phyloP scores from a whole-genome alignment of 2,888 invertebrate species.

The Lysandra coridon region DNA sequence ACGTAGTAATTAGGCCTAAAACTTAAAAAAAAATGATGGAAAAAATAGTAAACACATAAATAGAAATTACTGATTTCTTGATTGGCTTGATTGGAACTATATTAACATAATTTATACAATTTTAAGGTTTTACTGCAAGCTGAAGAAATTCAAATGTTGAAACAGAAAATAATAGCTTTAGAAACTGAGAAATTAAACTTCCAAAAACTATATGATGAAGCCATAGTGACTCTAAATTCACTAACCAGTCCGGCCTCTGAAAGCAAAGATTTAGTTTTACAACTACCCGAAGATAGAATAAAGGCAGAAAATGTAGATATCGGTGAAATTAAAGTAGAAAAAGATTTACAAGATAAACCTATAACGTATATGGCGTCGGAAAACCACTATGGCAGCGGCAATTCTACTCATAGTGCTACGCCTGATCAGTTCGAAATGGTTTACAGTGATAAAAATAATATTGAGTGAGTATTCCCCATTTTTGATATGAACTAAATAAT shows the following conservation, averaged over 20 bases:
- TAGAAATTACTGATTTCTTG: too few species aligned
- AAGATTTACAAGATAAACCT: slow-evolving; percentile 54
- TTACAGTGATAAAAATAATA: slow-evolving; percentile 74
- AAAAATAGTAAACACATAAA: too few species aligned
- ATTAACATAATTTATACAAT: neutral
- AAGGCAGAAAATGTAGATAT: slow-evolving; percentile 34
- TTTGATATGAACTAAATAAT: neutral
- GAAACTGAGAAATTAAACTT: slow-evolving; percentile 81
- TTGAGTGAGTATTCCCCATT: slow-evolving; percentile 53
- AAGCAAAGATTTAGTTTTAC: slow-evolving; percentile 58
- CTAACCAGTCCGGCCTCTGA: slow-evolving; percentile 70
- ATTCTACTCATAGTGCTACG: slow-evolving; percentile 79
- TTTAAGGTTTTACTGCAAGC: slow-evolving; percentile 72
- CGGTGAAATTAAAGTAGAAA: slow-evolving; percentile 43
- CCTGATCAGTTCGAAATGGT: slow-evolving; percentile 84
- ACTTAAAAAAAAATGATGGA: too few species aligned
- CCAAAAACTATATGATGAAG: slow-evolving; percentile 76
- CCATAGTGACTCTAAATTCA: slow-evolving; percentile 72
- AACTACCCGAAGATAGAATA: slow-evolving; percentile 61
- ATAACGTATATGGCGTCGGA: slow-evolving; percentile 69
- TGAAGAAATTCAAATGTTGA: slow-evolving; percentile 78
- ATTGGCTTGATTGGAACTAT: neutral
- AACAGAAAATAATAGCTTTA: slow-evolving; percentile 75
- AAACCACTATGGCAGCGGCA: slow-evolving; percentile 74
- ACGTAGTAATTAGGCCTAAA: too few species aligned